Evolutionary conservation across 35 echinoderm and acorn worm species (phyloP), one percentile per base, ranked within the genome.

Genomic region (Amphiura filiformis): DNA sequence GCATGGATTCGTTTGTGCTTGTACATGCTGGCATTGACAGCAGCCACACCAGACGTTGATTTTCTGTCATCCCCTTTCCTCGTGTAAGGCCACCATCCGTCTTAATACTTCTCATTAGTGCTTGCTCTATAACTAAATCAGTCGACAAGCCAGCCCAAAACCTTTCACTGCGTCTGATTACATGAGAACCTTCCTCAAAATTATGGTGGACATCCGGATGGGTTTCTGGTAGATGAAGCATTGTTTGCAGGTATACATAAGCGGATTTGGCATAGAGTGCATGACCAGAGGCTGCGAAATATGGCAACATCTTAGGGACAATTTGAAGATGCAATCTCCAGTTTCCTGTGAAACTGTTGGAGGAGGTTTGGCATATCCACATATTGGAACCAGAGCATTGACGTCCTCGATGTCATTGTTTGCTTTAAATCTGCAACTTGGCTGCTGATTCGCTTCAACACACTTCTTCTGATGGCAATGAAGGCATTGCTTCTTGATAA

Each of bases 51-150:
- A 44, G 18, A 17, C 86, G 36, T 65, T 88, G 77, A 36, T 32
- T 83, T 37, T 92, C 85, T 13, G 20, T 57, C 56, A 95, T 84
- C 4, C 85, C 89, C 65, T 81, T 37, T 20, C 89, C 93, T 38
- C 89, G 31, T 20, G 89, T 95, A 44, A 89, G 42, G 7, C 86
- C 86, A 56, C 92, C 89, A 57, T 49, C 88, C 23, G 80, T 88
- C 30, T 95, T 95, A 3, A 95, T 37, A 41, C 89, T 88, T 61
- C 92, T 86, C 86, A 91, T 95, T 23, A 92, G 77, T 5, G 86
- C 82, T 76, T 95, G 89, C 39, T 95, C 93, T n/a, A 89, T 95
- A 52, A n/a, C n/a, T n/a, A n/a, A n/a, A n/a, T n/a, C n/a, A n/a
- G n/a, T n/a, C n/a, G n/a, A n/a, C n/a, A n/a, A n/a, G n/a, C n/a